Conservation (phyloP, 2,797 vertebrate species). For the Ctenosaura bakeri region DNA sequence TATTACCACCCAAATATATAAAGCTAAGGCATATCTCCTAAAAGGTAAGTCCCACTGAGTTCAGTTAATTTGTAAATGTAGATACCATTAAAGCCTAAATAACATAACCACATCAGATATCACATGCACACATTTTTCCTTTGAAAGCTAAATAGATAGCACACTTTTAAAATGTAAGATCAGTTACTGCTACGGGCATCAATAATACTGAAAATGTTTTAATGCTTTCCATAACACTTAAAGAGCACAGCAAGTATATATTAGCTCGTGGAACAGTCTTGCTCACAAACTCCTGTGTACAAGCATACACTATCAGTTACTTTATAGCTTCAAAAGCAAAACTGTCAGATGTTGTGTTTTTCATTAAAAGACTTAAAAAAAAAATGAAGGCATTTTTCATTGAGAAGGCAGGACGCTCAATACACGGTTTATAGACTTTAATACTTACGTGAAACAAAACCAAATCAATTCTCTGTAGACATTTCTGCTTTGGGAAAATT, state of each 20-base stretch:
- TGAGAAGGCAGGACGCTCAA: slow-evolving; percentile 29
- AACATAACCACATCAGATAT: not conserved
- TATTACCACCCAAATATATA: not conserved
- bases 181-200: not conserved
- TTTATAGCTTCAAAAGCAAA: slow-evolving; percentile 26
- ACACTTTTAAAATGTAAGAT: not conserved
- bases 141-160: slow-evolving; percentile 9
- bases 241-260: slow-evolving; percentile 1
- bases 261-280: not conserved
- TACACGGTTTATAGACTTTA: slow-evolving; percentile 45
- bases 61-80: not conserved
- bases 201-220: slow-evolving; percentile 12
- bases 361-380: slow-evolving; percentile 37
- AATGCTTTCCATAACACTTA: not conserved
- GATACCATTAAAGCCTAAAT: not conserved
- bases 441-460: slow-evolving; percentile 42
- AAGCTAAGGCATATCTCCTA: too few relatives aligned
- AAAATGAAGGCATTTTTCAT: slow-evolving; percentile 45
- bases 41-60: not conserved
- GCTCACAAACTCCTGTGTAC: not conserved
- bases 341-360: slow-evolving; percentile 27
- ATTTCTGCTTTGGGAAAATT: slow-evolving; percentile 36
- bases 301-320: slow-evolving; percentile 22
- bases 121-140: not conserved
- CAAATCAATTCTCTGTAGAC: slow-evolving; percentile 39